Evolutionary conservation across 2,888 invertebrate species (phyloP), one percentile per base, ranked within the genome.

Genomic region (Bibio marci): DNA sequence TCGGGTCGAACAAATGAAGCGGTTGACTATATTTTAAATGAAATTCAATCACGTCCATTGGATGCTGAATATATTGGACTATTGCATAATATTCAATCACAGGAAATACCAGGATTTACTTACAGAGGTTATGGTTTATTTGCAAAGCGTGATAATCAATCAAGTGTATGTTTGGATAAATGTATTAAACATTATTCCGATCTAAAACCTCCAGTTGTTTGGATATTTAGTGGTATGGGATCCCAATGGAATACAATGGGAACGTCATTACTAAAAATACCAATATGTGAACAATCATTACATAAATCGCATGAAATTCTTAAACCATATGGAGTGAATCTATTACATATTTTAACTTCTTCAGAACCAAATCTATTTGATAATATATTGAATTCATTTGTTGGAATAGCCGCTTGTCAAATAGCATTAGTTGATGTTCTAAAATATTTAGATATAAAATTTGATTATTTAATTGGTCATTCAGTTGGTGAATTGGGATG

Each of bases 401-500:
- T 81, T 17, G 74, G 77, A 17, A 82, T 82, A 44, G 74, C 80
- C 11, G 75, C 80, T 2, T 57, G 68, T 13, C 68, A 73, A 68
- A 75, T 80, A 46, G 70, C 63, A 10, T 52, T 73, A 25, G 67
- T 69, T 28, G 81, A 85, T 53, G 56, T 79, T 6, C 58, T 85
- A 35, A 62, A 57, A 38, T 62, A 58, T 4, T 53, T 72, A 15
- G 75, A 75, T 12, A 61, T 85, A 27, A 60, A 65, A 36, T 78
- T 81, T 10, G 81, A 83, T 57, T 75, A 74, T 25, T 75, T 83
- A 46, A 72, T 85, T 45, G 85, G 95, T 2, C 92, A 94, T 59
- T 92, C 92, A 8, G 85, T 90, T 0, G 95, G 95, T 17, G 95
- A 95, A 58, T 65, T 95, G 6, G 91, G 86, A 1, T 94, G 94